These are phyloP conservation scores for Plagodis dolabraria DNA, from an alignment of 2,888 invertebrate genomes.

Conservation along the genomic window DNA sequence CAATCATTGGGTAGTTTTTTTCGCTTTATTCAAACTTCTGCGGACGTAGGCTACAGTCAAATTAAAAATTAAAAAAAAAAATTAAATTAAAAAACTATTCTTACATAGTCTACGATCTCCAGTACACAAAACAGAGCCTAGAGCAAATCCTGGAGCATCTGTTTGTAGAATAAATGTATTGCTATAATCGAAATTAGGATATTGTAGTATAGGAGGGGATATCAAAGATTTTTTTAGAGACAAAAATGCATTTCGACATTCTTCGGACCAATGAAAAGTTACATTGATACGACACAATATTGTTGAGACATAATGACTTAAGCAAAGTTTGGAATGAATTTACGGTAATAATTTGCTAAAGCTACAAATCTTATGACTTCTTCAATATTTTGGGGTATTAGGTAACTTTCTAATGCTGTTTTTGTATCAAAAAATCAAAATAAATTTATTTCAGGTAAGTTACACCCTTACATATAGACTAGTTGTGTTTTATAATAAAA, in stretches of 20 bases:
- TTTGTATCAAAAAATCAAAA: too few species aligned
- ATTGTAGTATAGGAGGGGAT: conserved; percentile 51
- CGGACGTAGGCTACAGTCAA: too few species aligned
- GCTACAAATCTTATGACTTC: conserved; percentile 24
- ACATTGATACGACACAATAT: conserved; percentile 19
- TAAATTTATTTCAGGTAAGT: too few species aligned
- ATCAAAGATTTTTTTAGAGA: conserved; percentile 41
- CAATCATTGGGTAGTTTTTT: too few species aligned
- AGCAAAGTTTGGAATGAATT: conserved; percentile 24
- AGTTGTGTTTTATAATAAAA: too few species aligned
- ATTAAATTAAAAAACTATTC: too few species aligned
- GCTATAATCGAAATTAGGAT: conserved; percentile 51
- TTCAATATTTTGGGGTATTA: background rate
- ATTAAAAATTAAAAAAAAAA: too few species aligned
- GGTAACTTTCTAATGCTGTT: background rate
- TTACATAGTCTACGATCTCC: too few species aligned
- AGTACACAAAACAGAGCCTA: conserved; percentile 15
- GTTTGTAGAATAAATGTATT: conserved; percentile 16
- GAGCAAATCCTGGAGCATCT: conserved; percentile 8
- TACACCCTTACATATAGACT: too few species aligned
- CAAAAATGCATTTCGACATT: conserved; percentile 16
- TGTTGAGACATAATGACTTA: conserved; percentile 16
- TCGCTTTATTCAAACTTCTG: too few species aligned
- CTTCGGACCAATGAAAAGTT: background rate
- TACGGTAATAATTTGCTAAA: conserved; percentile 27